Base-by-base conservation (phyloP, 2,113 vertebrate species). In the Bothrops jararaca region DNA sequence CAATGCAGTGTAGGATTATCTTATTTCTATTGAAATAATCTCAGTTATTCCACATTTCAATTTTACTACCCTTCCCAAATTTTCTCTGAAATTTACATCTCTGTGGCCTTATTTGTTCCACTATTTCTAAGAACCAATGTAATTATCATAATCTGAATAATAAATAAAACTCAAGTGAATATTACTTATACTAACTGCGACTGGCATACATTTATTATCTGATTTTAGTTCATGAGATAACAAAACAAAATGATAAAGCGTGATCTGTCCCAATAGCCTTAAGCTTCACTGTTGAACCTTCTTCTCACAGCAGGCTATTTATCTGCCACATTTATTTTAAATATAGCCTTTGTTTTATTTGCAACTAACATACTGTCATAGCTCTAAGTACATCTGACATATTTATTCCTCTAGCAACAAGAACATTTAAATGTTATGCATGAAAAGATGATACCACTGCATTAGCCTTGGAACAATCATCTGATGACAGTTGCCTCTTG, bases 261-360 rank as follows among this genome's bases (percentile, higher is more conserved):
- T 0, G 1, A 1, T 89, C 39, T 93, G 88, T 94, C 39, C 64
- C 92, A 13, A 80, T 2, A 22, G 94, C 20, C 53, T 90, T 91
- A 90, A 94, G 89, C 88, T 93, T 89, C 93, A 53, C 20, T 93
- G 54, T 93, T 93, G 92, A 93, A 90, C 92, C 80, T 15, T 90
- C 48, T 60, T 86, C 48, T 39, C 22, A 91, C 24, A 26, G 87
- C 26, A 85, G 45, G 23, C 45, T 91, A 24, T 93, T 94, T 94
- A 90, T 95, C 91, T 94, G 92, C 85, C 94, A 93, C 94, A 57
- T 91, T 94, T 93, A 92, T 91, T 92, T 34, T 86, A 50, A 89
- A 95, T 90, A 58, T 53, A 93, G 56, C 5, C 92, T 92, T 92
- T 92, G 57, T n/a, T 93, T 95, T 92, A 94, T 29, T 94, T 93